These are phyloP conservation scores for Charanyca ferruginea DNA, from an alignment of 2,888 invertebrate species.

Conservation along the genomic window DNA sequence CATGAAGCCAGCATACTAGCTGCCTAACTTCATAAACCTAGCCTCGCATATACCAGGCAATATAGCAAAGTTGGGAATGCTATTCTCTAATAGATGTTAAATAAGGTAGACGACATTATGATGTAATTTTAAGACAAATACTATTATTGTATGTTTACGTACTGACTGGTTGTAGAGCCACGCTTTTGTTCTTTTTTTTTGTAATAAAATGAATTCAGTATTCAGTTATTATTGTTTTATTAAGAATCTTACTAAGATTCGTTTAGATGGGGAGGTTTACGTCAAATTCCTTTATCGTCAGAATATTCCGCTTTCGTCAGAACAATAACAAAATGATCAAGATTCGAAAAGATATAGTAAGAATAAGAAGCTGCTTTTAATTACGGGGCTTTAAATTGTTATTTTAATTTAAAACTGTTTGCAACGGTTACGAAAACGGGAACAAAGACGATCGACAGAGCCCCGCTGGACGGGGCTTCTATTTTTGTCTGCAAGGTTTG, in stretches of 20 bases:
- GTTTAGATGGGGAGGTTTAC: too few species aligned
- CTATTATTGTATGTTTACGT: constrained; percentile 70
- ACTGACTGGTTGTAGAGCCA: constrained; percentile 66
- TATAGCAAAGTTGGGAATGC: constrained; percentile 35
- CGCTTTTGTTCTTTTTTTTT: constrained; percentile 73
- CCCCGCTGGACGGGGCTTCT: too few species aligned
- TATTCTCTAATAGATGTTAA: constrained; percentile 55
- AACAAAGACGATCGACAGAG: too few species aligned
- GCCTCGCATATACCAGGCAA: not conserved
- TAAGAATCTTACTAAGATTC: not conserved
- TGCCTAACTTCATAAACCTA: not conserved
- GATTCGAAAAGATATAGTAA: too few species aligned
- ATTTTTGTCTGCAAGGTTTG: too few species aligned
- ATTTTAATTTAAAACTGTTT: too few species aligned
- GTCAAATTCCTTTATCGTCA: too few species aligned
- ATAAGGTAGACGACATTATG: constrained; percentile 66
- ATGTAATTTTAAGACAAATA: constrained; percentile 71
- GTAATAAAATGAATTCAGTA: constrained; percentile 71
- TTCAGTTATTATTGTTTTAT: constrained; percentile 47
- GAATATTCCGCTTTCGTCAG: too few species aligned
- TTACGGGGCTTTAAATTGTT: too few species aligned
- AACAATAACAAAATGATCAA: too few species aligned
- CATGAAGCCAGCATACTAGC: not conserved
- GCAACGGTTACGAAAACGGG: too few species aligned
- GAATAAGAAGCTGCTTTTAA: too few species aligned